These are phyloP conservation scores for Goniozus legneri DNA, from an alignment of 1,140 invertebrate genomes.

Conservation along the genomic window DNA sequence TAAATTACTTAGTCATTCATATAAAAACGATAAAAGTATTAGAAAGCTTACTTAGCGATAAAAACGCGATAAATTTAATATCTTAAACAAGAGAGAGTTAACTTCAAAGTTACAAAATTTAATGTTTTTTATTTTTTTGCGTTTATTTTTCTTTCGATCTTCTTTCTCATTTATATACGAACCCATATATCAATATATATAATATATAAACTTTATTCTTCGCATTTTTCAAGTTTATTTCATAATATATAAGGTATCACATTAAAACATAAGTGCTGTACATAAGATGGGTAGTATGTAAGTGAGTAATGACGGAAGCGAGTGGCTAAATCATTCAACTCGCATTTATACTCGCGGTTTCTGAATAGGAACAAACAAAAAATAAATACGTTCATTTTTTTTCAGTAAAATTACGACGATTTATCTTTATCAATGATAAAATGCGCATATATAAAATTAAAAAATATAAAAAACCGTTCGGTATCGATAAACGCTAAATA, in stretches of 20 bases:
- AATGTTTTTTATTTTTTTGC: slow-evolving; percentile 10
- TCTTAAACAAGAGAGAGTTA: too few species aligned
- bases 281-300: slow-evolving; percentile 46
- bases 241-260: slow-evolving; percentile 46
- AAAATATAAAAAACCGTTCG: slow-evolving; percentile 47
- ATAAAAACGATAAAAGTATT: too few species aligned
- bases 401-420: slow-evolving; percentile 38
- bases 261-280: slow-evolving; percentile 50
- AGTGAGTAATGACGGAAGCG: slow-evolving; percentile 36
- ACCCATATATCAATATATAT: background rate
- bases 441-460: slow-evolving; percentile 50
- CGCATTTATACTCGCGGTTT: slow-evolving; percentile 21
- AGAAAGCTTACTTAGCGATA: too few species aligned
- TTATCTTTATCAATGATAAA: slow-evolving; percentile 44
- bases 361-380: slow-evolving; percentile 31
- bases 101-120: too few species aligned
- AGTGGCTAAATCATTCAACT: slow-evolving; percentile 21
- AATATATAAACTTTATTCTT: slow-evolving; percentile 8
- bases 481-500: too few species aligned
- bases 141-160: slow-evolving; percentile 22
- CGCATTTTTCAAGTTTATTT: slow-evolving; percentile 32
- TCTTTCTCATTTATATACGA: slow-evolving; percentile 14
- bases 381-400: slow-evolving; percentile 38
- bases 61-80: too few species aligned
- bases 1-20: too few species aligned